A percentile compares a stretch with the other conserved stretches of the same genome.
These are phyloP conservation scores for Epizoanthus illoricatus DNA, from an alignment of 92 coral and sea anemone species.

Conservation along the genomic window DNA sequence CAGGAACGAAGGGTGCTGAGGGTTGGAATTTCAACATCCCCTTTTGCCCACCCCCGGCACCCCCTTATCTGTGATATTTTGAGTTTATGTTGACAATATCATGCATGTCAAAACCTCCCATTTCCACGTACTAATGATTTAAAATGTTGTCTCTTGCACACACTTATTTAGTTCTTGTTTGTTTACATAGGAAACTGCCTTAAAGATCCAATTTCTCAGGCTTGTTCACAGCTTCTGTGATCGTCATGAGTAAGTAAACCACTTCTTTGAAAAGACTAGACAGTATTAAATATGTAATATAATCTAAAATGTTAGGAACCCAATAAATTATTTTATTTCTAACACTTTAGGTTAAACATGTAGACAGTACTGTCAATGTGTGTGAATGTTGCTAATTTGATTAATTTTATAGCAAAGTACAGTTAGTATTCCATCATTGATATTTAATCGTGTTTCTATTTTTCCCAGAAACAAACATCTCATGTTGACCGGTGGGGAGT, in stretches of 20 bases:
- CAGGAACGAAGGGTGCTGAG: no score
- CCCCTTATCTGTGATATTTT: not conserved
- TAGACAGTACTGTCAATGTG: not conserved
- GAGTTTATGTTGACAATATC: not conserved
- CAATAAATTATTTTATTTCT: not conserved
- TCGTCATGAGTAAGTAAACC: constrained; percentile 88
- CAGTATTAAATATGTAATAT: no score
- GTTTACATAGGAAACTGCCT: constrained; percentile 75
- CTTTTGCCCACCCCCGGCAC: no score
- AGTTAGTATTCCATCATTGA: not conserved
- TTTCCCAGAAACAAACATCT: constrained; percentile 85
- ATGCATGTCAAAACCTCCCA: no score
- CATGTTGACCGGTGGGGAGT: constrained; percentile 76
- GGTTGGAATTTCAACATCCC: no score
- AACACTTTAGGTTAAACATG: not conserved
- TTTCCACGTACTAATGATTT: no score
- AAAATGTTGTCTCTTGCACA: not conserved
- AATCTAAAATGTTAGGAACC: no score
- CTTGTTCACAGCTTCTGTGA: constrained; percentile 98
- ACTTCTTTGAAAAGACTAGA: no score
- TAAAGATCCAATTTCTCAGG: constrained; percentile 92
- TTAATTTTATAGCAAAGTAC: not conserved
- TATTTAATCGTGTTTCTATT: not conserved
- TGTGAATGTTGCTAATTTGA: not conserved
- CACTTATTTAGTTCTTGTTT: not conserved